A percentile compares a stretch with the other conserved stretches of the same genome.
Evolutionary conservation across 2,797 vertebrate species (phyloP).

Genomic region (Rhinogobio ventralis): DNA sequence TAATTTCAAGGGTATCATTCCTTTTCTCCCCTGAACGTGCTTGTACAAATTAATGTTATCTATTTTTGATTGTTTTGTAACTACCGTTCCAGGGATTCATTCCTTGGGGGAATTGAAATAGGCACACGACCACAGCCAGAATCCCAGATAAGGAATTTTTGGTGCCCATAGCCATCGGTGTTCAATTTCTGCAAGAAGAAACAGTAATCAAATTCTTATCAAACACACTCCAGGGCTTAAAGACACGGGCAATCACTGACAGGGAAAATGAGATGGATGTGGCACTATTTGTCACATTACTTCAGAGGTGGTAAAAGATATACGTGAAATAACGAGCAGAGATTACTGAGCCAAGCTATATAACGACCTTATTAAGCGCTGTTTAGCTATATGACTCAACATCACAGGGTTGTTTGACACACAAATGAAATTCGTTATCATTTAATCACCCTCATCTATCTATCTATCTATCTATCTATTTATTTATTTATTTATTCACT

Average conservation of each 20-base stretch:
- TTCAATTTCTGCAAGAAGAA: slow-evolving; percentile 52
- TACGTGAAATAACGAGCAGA: not conserved
- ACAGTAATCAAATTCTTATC: slow-evolving; percentile 58
- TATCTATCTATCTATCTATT: too few species aligned
- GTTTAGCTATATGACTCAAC: not conserved
- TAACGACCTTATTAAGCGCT: not conserved
- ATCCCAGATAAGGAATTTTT: slow-evolving; percentile 54
- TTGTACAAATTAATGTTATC: slow-evolving; percentile 61
- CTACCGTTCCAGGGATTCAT: slow-evolving; percentile 54
- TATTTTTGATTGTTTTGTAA: slow-evolving; percentile 53
- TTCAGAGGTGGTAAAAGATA: slow-evolving; percentile 31
- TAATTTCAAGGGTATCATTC: slow-evolving; percentile 48
- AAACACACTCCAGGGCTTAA: slow-evolving; percentile 52
- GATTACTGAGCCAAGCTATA: not conserved
- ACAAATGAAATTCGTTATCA: not conserved
- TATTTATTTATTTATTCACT: too few species aligned
- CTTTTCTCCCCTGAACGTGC: slow-evolving; percentile 57
- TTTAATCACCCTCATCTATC: not conserved
- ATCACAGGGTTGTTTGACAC: not conserved
- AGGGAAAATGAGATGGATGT: slow-evolving; percentile 50
- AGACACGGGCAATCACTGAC: slow-evolving; percentile 48
- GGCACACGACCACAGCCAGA: slow-evolving; percentile 45
- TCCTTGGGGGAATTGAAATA: slow-evolving; percentile 47
- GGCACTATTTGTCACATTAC: slow-evolving; percentile 43
- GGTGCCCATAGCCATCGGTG: slow-evolving; percentile 36